These are phyloP conservation scores for Drosophila ohnishii DNA, from an alignment of 1,140 invertebrate species.

Conservation along the genomic window DNA sequence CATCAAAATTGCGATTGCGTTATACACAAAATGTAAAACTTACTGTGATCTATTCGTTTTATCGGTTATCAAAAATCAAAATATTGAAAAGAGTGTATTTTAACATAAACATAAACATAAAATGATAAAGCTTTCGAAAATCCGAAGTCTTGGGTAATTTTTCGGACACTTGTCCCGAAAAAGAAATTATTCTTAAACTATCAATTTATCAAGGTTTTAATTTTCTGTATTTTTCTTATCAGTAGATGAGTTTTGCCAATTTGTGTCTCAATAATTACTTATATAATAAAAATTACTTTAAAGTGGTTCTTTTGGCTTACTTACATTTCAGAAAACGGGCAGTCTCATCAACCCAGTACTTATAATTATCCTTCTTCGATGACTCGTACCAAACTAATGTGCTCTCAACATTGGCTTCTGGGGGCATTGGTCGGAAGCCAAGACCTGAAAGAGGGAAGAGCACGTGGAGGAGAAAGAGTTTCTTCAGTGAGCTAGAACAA, in stretches of 20 bases:
- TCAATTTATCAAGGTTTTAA: neutral
- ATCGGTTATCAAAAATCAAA: slow-evolving; percentile 55
- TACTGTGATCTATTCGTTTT: slow-evolving; percentile 61
- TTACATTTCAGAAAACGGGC: slow-evolving; percentile 74
- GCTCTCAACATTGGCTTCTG: slow-evolving; percentile 93
- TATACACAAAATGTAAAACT: slow-evolving; percentile 33
- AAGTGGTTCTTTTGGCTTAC: slow-evolving; percentile 15
- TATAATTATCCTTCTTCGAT: slow-evolving; percentile 90
- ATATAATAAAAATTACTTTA: neutral
- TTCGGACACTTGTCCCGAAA: neutral
- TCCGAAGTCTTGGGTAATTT: neutral
- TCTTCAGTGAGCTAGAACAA: slow-evolving; percentile 1
- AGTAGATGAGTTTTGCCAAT: neutral
- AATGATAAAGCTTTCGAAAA: neutral
- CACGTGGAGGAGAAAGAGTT: slow-evolving; percentile 1
- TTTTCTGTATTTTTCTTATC: neutral
- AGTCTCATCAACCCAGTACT: slow-evolving; percentile 90
- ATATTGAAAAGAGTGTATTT: slow-evolving; percentile 18
- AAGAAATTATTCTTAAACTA: neutral
- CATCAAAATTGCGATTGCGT: slow-evolving; percentile 1
- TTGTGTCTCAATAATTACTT: neutral
- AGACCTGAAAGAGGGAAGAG: slow-evolving; percentile 85
- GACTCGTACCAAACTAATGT: slow-evolving; percentile 96
- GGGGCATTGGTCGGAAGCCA: slow-evolving; percentile 96
- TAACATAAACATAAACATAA: slow-evolving; percentile 3